Evolutionary conservation across 2,888 invertebrate genomes (phyloP), one percentile per base, ranked within the genome.

Genomic region (Sinelater perroti): DNA sequence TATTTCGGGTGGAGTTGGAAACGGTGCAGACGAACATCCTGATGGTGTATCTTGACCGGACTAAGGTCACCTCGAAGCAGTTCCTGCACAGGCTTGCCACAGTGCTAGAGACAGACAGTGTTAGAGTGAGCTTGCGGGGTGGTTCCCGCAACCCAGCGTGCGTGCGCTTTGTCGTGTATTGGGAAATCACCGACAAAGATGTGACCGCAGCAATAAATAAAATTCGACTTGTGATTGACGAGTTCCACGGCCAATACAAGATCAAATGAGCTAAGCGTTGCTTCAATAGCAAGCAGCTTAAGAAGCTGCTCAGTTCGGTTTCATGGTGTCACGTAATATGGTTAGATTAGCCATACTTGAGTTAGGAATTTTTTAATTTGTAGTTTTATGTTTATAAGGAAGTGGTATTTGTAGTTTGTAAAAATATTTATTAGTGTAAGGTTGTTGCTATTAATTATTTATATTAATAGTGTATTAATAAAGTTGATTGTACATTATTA

Each of bases 1-100:
- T 83, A 26, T 83, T 91, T 68, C 75, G 70, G 0, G 87, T 91
- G 17, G 86, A 91, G 65, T 70, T 86, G 24, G 75, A 80, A 1
- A 79, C 76, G 11, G 83, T 88, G 8, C 87, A 90, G 65, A 88
- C 88, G 1, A 93, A 93, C 75, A 92, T 94, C 66, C 78, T 93
- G 53, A 81, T 92, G 69, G 80, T 93, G 38, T 78, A 83, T 18
- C 71, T 85, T 1, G 79, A 82, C 61, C 69, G 78, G 1, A 82
- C 82, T 10, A 71, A 79, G 21, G 73, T 89, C 16, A 77, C 78
- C 3, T 82, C 89, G 0, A 78, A 74, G 10, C 79, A 82, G 31
- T 82, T 90, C 46, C 79, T 83, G 30, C 70, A 79, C 11, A 80
- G 86, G 40, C 72, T 89, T 21, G 75, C 75, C 8, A 69, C 71